Evolutionary conservation across 1,140 invertebrate species (phyloP).

Genomic region (Philaenus spumarius): DNA sequence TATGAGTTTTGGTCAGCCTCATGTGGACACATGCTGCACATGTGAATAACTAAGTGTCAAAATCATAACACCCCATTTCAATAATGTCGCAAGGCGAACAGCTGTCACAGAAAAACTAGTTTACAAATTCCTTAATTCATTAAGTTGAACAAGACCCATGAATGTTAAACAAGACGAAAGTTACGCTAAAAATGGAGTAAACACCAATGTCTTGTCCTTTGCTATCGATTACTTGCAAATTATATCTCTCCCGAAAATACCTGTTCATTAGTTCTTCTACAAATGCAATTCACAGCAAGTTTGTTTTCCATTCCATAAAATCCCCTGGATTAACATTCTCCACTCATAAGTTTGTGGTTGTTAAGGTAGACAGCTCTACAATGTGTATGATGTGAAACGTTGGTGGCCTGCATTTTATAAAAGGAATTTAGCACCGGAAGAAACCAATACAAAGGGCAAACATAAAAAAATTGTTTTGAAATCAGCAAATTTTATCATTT

Average conservation of each 20-base stretch:
- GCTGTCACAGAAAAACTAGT: slow-evolving; percentile 11
- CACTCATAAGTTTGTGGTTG: not conserved
- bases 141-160: slow-evolving; percentile 30
- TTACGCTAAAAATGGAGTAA: slow-evolving; percentile 19
- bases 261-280: slow-evolving; percentile 30
- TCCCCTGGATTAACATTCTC: slow-evolving; percentile 31
- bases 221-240: slow-evolving; percentile 37
- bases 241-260: slow-evolving; percentile 28
- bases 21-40: slow-evolving; percentile 17
- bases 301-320: slow-evolving; percentile 30
- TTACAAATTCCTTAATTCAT: no score
- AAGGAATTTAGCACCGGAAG: slow-evolving; percentile 15
- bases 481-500: slow-evolving; percentile 18
- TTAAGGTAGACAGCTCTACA: slow-evolving; percentile 3
- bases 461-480: slow-evolving; percentile 16
- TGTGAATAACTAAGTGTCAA: slow-evolving; percentile 13
- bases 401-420: slow-evolving; percentile 23
- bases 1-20: slow-evolving; percentile 30
- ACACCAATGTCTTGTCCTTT: slow-evolving; percentile 19
- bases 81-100: slow-evolving; percentile 29
- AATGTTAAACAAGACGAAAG: slow-evolving; percentile 25
- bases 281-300: slow-evolving; percentile 33
- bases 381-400: slow-evolving; percentile 18
- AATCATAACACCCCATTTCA: slow-evolving; percentile 14
- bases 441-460: slow-evolving; percentile 14